phyloP scores from a whole-genome alignment of 2,797 vertebrate genomes.

The Coranthus polyacanthus region DNA sequence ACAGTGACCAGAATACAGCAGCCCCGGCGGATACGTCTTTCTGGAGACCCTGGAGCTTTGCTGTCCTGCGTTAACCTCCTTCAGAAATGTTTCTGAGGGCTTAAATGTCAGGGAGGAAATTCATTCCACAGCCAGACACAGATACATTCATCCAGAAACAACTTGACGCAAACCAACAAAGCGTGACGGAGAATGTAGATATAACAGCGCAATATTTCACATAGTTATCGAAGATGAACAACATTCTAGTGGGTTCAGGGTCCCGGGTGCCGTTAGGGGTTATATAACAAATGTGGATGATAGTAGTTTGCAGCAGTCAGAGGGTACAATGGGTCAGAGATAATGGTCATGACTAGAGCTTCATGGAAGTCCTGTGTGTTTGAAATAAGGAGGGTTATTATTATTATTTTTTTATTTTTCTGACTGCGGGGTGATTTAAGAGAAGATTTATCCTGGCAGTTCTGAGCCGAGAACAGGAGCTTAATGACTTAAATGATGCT shows the following conservation, averaged over 20 bases:
- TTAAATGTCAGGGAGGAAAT: conserved; percentile 53
- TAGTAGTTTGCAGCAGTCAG: conserved; percentile 2
- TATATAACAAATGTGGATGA: not conserved
- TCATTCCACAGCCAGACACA: conserved; percentile 34
- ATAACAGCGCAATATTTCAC: conserved; percentile 15
- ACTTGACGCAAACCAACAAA: conserved; percentile 23
- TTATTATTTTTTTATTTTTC: too few species aligned
- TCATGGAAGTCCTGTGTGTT: not conserved
- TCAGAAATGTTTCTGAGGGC: conserved; percentile 42
- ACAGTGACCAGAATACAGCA: conserved; percentile 28
- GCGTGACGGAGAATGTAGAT: conserved; percentile 10
- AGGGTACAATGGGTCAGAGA: too few species aligned
- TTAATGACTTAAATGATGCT: too few species aligned
- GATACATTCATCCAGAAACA: conserved; percentile 34
- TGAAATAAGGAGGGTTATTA: not conserved
- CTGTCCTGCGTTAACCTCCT: conserved; percentile 28
- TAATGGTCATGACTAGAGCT: not conserved
- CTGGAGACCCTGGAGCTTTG: conserved; percentile 26
- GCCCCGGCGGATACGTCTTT: conserved; percentile 23
- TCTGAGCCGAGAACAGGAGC: too few species aligned
- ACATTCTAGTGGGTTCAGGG: conserved; percentile 10
- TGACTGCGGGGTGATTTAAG: not conserved
- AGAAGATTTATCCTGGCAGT: not conserved
- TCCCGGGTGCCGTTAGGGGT: not conserved
- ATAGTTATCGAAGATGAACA: conserved; percentile 19